These are phyloP conservation scores for Hymenopus coronatus DNA, from an alignment of 2,888 invertebrate species.

Conservation along the genomic window DNA sequence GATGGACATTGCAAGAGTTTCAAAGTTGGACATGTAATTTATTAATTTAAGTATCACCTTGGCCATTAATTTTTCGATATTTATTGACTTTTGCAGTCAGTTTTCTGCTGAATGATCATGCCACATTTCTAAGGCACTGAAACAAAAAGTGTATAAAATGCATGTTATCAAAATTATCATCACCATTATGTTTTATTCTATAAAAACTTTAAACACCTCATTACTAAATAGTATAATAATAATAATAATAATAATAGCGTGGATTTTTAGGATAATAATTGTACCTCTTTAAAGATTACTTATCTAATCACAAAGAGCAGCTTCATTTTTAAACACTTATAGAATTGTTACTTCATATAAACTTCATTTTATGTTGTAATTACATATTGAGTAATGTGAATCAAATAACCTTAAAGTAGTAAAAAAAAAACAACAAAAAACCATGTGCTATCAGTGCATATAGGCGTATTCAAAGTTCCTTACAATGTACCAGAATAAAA, in stretches of 20 bases:
- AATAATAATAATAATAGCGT: neutral
- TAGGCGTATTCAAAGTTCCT: neutral
- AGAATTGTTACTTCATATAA: neutral
- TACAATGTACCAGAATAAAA: neutral
- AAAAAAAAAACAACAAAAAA: too few relatives aligned
- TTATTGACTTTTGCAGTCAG: neutral
- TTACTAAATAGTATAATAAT: neutral
- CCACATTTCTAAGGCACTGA: neutral
- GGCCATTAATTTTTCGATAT: neutral
- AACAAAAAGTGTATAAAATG: too few relatives aligned
- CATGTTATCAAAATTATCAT: neutral
- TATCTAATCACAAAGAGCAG: too few relatives aligned
- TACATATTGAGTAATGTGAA: neutral
- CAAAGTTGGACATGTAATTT: neutral
- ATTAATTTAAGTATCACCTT: neutral
- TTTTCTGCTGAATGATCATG: neutral
- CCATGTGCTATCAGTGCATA: neutral
- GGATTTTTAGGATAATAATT: too few relatives aligned
- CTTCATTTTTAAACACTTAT: neutral
- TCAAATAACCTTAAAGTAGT: neutral
- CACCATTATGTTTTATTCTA: neutral
- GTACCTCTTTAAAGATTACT: too few relatives aligned
- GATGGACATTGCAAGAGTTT: neutral
- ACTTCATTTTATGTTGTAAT: neutral
- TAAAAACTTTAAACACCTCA: neutral